Evolutionary conservation across 2,797 vertebrate species (phyloP).

Genomic region (Eidolon dupreanum): DNA sequence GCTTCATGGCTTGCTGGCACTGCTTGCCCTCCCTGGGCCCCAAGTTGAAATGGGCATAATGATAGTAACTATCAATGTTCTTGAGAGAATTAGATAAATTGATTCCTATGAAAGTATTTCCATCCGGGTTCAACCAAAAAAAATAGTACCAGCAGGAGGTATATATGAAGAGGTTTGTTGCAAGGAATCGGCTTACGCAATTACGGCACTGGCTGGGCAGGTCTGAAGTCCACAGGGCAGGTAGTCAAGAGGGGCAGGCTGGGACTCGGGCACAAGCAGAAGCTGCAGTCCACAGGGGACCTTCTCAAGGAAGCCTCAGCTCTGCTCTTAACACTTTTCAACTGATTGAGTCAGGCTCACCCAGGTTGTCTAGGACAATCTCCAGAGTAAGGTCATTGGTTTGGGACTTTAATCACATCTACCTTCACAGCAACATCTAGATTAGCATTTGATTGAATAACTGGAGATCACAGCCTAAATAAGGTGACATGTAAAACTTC

Average conservation of each 20-base stretch:
- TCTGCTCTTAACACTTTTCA: background rate
- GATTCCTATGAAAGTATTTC: background rate
- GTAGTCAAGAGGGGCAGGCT: background rate
- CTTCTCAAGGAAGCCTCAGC: background rate
- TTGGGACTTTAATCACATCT: background rate
- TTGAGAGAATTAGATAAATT: background rate
- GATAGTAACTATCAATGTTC: background rate
- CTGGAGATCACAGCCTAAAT: background rate
- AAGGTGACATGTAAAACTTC: background rate
- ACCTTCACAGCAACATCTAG: background rate
- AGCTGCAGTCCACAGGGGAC: background rate
- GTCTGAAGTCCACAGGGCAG: background rate
- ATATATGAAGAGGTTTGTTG: background rate
- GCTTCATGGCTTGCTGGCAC: background rate
- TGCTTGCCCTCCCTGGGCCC: background rate
- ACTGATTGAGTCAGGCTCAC: background rate
- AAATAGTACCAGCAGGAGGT: background rate
- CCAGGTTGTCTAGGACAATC: background rate
- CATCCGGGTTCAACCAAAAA: background rate
- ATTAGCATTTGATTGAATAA: background rate
- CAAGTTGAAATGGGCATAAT: background rate
- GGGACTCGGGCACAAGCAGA: rapidly evolving
- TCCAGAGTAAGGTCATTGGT: background rate
- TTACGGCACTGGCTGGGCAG: background rate
- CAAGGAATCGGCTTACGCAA: background rate